These are phyloP conservation scores for Neuroterus valhalla DNA, from an alignment of 1,140 invertebrate species.

Conservation along the genomic window DNA sequence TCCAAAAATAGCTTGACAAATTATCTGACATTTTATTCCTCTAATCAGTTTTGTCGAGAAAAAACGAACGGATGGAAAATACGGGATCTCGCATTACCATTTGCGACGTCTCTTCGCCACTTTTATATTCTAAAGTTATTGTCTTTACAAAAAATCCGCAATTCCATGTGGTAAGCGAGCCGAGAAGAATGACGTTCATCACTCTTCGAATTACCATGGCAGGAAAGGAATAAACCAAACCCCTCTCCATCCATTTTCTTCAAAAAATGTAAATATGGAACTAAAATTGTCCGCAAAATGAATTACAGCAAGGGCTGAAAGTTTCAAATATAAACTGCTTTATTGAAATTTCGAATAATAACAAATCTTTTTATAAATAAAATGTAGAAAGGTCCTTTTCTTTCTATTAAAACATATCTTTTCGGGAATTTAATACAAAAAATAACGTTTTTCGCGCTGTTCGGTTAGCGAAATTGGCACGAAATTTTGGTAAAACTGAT, in stretches of 20 bases:
- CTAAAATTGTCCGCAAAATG: too few relatives aligned
- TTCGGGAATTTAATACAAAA: too few relatives aligned
- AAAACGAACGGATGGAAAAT: constrained; percentile 23
- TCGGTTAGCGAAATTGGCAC: not conserved
- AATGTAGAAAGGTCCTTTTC: too few relatives aligned
- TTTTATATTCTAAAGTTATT: constrained; percentile 28
- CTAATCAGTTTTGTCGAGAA: constrained; percentile 8
- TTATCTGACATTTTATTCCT: constrained; percentile 5
- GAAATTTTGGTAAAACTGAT: constrained; percentile 6
- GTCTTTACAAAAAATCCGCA: constrained; percentile 23
- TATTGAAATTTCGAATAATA: too few relatives aligned
- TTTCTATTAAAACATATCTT: too few relatives aligned
- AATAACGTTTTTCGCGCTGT: too few relatives aligned
- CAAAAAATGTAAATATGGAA: not conserved
- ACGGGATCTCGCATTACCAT: constrained; percentile 19
- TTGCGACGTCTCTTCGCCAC: constrained; percentile 9
- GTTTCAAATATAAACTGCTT: too few relatives aligned
- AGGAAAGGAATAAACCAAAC: constrained; percentile 7
- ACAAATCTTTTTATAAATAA: too few relatives aligned
- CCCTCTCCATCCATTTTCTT: not conserved
- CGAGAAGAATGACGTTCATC: constrained; percentile 14
- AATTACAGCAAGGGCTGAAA: too few relatives aligned
- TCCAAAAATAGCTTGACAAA: not conserved
- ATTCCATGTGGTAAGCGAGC: constrained; percentile 25
- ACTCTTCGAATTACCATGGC: not conserved